Percentiles rank a stretch among this genome's conserved stretches.
phyloP scores from a whole-genome alignment of 2,797 vertebrate species.

The Austrolebias charrua region DNA sequence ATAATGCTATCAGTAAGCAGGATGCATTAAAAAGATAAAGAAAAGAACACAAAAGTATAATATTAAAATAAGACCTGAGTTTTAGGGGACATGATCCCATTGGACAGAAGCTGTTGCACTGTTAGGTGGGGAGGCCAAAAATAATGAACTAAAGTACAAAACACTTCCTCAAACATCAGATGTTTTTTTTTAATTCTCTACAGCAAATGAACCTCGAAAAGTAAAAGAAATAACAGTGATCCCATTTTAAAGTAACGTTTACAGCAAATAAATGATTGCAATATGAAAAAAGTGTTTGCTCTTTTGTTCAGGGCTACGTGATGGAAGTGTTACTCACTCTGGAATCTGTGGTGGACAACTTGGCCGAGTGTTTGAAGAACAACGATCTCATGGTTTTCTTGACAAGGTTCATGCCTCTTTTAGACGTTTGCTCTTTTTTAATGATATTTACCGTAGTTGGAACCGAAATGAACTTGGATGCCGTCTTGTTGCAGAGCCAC shows the following conservation, averaged over 20 bases:
- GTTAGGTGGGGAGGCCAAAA: too few species aligned
- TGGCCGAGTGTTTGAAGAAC: constrained; percentile 97
- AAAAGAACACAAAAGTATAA: too few species aligned
- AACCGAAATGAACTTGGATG: neutral
- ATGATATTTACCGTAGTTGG: neutral
- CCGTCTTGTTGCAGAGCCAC: constrained; percentile 81
- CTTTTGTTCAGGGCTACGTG: constrained; percentile 87
- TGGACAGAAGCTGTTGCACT: too few species aligned
- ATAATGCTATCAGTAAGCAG: too few species aligned
- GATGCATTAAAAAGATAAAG: too few species aligned
- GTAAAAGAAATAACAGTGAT: too few species aligned
- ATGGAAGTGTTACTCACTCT: constrained; percentile 96
- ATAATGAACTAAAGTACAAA: too few species aligned
- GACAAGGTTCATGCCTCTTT: constrained; percentile 82
- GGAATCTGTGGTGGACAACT: constrained; percentile 94
- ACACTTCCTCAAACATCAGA: too few species aligned
- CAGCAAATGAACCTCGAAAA: neutral
- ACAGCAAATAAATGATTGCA: neutral
- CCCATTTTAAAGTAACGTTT: neutral
- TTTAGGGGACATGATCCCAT: too few species aligned
- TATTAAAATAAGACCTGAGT: too few species aligned
- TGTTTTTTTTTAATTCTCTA: neutral
- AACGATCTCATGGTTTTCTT: constrained; percentile 90
- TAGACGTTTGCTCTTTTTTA: neutral
- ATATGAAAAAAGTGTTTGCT: neutral